Base-by-base conservation (phyloP, 1,140 invertebrate species). In the Drosophila asahinai region DNA sequence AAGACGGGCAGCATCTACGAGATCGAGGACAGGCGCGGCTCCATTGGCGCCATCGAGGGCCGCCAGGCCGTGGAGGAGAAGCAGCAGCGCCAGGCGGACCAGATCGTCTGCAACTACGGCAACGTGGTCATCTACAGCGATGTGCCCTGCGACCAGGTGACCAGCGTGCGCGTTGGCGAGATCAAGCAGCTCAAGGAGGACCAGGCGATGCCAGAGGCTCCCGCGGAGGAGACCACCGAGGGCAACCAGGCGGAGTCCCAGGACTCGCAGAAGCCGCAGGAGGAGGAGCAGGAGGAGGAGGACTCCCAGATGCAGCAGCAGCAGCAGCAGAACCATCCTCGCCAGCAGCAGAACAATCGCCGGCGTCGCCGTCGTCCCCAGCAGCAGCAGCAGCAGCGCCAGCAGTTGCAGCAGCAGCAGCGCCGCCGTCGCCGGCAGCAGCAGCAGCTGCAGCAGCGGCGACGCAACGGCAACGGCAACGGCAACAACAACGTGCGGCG, bases 111-210 rank as follows among this genome's bases (percentile, higher is more conserved):
- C 80, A 92, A 91, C 58, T 92, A 92, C 11, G 91, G 91, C 67
- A 78, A 75, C 15, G 78, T 92, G 30, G 91, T 92, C 7, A 86
- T 92, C 66, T 92, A 92, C 70, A 92, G 91, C 57, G 91, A 92
- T 59, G 91, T 92, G 38, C 91, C 91, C 58, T 92, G 91, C 55
- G 84, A 92, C 5, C 43, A 92, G 64, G 91, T 92, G n/a, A 86
- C 77, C 58, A 80, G 66, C 25, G 80, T 92, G 1, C 75, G 78
- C 5, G 75, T 92, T 5, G 83, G 87, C 15, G 80, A 77, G 12
- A 58, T 91, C 14, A 81, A 81, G 59, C 63, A 60, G 9, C 27
- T 73, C 11, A 51, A 75, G 48, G 55, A 70, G 15, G 60, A 61
- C 2, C 63, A 19, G 8, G 52, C 52, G 4, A 19, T 4, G 3